phyloP scores from a whole-genome alignment of 2,888 invertebrate genomes.

The Stenodera caucasica region DNA sequence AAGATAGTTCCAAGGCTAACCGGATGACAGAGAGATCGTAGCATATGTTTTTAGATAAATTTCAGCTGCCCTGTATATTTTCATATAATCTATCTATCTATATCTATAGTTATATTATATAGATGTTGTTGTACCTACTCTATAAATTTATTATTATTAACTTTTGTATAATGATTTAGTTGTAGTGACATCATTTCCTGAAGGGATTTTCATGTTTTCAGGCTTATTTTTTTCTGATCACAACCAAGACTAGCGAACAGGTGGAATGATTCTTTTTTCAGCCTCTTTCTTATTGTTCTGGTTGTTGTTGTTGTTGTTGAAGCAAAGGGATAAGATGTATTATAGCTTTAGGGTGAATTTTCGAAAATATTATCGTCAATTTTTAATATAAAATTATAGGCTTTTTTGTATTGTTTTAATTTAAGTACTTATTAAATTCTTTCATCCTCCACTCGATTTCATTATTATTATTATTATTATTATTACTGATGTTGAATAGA shows the following conservation, averaged over 20 bases:
- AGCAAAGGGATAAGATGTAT: background rate
- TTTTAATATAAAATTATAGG: background rate
- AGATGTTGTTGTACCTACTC: background rate
- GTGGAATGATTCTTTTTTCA: background rate
- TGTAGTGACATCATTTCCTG: conserved; percentile 4
- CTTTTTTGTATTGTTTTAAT: background rate
- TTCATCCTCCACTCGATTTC: too few species aligned
- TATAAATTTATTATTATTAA: background rate
- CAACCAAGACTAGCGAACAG: background rate
- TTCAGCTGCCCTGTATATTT: conserved; percentile 7
- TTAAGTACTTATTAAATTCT: too few species aligned
- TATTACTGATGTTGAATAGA: background rate
- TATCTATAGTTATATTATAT: background rate
- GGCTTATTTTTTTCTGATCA: background rate
- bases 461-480: too few species aligned
- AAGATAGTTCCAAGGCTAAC: conserved; percentile 30
- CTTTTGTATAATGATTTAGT: background rate
- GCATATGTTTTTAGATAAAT: conserved; percentile 2
- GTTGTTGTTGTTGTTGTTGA: too few species aligned
- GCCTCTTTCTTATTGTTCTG: too few species aligned
- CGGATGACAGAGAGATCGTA: conserved; percentile 23
- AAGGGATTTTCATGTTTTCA: background rate
- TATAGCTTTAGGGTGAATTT: background rate
- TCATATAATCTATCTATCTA: background rate
- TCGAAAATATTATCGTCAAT: background rate